phyloP scores from a whole-genome alignment of 1,140 invertebrate genomes.

The Hyposmocoma kahamanoa region DNA sequence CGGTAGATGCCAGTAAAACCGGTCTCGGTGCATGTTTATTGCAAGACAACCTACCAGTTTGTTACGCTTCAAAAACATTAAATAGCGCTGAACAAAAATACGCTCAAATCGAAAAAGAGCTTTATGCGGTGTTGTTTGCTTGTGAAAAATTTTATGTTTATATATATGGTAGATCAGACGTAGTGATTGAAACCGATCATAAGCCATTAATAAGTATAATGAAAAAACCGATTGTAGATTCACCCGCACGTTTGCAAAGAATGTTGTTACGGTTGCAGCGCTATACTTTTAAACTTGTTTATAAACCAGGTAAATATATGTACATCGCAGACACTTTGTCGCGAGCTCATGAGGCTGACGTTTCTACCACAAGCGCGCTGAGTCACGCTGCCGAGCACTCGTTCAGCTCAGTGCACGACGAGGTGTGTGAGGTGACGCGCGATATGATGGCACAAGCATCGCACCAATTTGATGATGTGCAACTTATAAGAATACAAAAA shows the following conservation, averaged over 20 bases:
- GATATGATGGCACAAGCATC: neutral
- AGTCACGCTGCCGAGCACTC: neutral
- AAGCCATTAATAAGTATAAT: conserved; percentile 6
- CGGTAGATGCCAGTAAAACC: conserved; percentile 35
- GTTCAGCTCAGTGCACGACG: neutral
- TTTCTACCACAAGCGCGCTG: no score
- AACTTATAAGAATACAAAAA: conserved; percentile 1
- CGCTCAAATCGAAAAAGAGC: conserved; percentile 21
- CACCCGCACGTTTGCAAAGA: conserved; percentile 10
- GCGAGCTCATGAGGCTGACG: conserved; percentile 6
- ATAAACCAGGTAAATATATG: conserved; percentile 38
- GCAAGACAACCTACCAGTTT: conserved; percentile 35
- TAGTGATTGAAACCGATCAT: conserved; percentile 3
- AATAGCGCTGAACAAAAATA: conserved; percentile 26
- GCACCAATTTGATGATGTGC: neutral
- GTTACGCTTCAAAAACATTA: conserved; percentile 42
- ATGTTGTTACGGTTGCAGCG: conserved; percentile 51
- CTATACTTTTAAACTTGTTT: conserved; percentile 29
- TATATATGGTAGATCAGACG: neutral
- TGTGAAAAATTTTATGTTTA: conserved; percentile 12
- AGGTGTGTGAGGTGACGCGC: neutral
- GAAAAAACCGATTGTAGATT: conserved; percentile 4
- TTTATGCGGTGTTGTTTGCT: conserved; percentile 6
- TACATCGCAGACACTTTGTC: conserved; percentile 21
- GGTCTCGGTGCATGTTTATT: conserved; percentile 39